Evolutionary conservation across 2,113 vertebrate species (phyloP).

Genomic region (Micronisus gabar): DNA sequence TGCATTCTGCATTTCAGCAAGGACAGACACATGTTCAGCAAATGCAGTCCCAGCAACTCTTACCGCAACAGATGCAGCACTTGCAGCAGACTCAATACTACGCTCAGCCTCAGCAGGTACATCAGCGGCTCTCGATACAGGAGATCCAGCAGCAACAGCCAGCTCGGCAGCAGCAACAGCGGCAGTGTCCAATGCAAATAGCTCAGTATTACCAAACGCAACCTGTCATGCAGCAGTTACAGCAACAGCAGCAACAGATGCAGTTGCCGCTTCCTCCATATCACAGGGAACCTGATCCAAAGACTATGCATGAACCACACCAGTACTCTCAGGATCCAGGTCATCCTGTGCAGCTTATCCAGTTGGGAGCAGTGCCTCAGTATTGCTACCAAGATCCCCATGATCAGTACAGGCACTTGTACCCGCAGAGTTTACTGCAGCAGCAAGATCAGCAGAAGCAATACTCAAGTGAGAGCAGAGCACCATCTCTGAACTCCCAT

Average conservation of each 20-base stretch:
- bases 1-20: slow-evolving; percentile 61
- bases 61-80: slow-evolving; percentile 72
- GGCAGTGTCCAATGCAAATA: slow-evolving; percentile 71
- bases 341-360: slow-evolving; percentile 78
- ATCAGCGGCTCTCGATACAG: slow-evolving; percentile 69
- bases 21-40: slow-evolving; percentile 60
- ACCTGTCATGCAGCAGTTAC: slow-evolving; percentile 74
- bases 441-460: slow-evolving; percentile 71
- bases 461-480: slow-evolving; percentile 62
- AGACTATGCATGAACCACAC: slow-evolving; percentile 66
- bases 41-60: slow-evolving; percentile 68
- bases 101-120: slow-evolving; percentile 69
- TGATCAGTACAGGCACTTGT: slow-evolving; percentile 72
- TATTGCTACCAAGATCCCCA: slow-evolving; percentile 81
- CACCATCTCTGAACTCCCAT: slow-evolving; percentile 59
- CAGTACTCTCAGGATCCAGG: slow-evolving; percentile 75
- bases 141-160: slow-evolving; percentile 68
- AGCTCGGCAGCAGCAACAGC: slow-evolving; percentile 63
- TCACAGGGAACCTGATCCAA: slow-evolving; percentile 72
- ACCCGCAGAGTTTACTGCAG: slow-evolving; percentile 71
- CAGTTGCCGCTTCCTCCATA: slow-evolving; percentile 71
- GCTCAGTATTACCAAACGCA: slow-evolving; percentile 80
- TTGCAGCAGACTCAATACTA: slow-evolving; percentile 78
- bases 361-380: slow-evolving; percentile 75
- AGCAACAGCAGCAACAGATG: slow-evolving; percentile 71